Conservation (phyloP, 2,797 vertebrate species). For the Sphaeramia orbicularis region DNA sequence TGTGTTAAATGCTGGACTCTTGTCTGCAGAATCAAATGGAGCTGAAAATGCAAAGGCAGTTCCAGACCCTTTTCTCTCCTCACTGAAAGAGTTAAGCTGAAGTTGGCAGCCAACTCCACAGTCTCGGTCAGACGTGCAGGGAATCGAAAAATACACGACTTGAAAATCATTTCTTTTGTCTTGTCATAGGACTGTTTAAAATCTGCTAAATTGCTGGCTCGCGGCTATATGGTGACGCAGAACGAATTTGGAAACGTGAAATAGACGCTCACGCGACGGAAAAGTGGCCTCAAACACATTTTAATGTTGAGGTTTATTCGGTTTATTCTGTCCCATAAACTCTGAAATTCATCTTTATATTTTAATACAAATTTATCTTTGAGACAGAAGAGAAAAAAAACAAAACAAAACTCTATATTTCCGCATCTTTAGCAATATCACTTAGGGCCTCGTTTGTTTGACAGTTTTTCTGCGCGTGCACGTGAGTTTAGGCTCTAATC, state of each 20-base stretch:
- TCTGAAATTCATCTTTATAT: background rate
- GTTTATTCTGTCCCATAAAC: background rate
- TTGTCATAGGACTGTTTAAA: slow-evolving; percentile 34
- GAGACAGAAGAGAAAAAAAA: too few relatives aligned
- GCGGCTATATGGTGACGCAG: slow-evolving; percentile 14
- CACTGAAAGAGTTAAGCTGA: slow-evolving; percentile 82
- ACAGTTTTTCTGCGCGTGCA: slow-evolving; percentile 6
- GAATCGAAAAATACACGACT: slow-evolving; percentile 73
- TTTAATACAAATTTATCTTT: background rate
- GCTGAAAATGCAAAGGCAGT: slow-evolving; percentile 13
- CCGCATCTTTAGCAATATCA: background rate
- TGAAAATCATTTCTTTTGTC: slow-evolving; percentile 67
- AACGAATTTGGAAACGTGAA: slow-evolving; percentile 10
- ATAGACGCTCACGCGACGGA: background rate
- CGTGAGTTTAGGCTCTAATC: slow-evolving; percentile 36
- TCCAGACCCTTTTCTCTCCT: slow-evolving; percentile 59
- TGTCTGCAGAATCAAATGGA: slow-evolving; percentile 20
- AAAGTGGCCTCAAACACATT: background rate
- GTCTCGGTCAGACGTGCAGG: slow-evolving; percentile 77
- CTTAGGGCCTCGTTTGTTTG: slow-evolving; percentile 7
- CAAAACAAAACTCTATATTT: background rate
- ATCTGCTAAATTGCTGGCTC: slow-evolving; percentile 24
- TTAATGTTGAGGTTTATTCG: background rate
- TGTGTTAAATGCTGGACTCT: background rate
- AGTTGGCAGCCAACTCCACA: slow-evolving; percentile 75